phyloP scores from a whole-genome alignment of 2,797 vertebrate species.

The Sebastes matsubarae region DNA sequence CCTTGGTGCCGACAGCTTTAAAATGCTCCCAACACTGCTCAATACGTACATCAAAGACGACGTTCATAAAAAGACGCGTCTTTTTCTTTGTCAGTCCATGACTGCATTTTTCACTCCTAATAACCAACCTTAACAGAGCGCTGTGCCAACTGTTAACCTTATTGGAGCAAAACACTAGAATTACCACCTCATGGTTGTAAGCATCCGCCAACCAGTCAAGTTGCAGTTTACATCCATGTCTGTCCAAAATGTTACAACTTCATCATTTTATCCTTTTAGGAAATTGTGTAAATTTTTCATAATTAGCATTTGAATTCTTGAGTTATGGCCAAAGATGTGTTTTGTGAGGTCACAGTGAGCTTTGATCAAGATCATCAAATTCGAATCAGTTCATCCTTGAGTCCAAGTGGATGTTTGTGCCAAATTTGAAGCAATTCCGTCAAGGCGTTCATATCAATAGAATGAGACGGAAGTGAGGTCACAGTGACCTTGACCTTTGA shows the following conservation, averaged over 20 bases:
- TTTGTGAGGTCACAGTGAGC: too few relatives aligned
- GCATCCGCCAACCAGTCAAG: not conserved
- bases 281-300: not conserved
- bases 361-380: too few relatives aligned
- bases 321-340: not conserved
- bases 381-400: too few relatives aligned
- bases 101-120: not conserved
- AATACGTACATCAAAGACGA: not conserved
- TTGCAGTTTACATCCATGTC: not conserved
- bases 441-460: too few relatives aligned
- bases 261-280: not conserved
- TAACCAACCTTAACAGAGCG: not conserved
- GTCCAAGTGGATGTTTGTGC: too few relatives aligned
- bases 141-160: not conserved
- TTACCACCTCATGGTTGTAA: not conserved
- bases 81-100: not conserved
- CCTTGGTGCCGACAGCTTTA: not conserved
- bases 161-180: not conserved
- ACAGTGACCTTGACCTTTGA: too few relatives aligned
- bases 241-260: not conserved
- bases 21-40: conserved; percentile 22
- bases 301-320: not conserved
- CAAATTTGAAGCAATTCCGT: too few relatives aligned
- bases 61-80: not conserved
- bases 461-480: too few relatives aligned